Evolutionary conservation across 2,797 vertebrate species (phyloP).

Genomic region (Bradypus variegatus): DNA sequence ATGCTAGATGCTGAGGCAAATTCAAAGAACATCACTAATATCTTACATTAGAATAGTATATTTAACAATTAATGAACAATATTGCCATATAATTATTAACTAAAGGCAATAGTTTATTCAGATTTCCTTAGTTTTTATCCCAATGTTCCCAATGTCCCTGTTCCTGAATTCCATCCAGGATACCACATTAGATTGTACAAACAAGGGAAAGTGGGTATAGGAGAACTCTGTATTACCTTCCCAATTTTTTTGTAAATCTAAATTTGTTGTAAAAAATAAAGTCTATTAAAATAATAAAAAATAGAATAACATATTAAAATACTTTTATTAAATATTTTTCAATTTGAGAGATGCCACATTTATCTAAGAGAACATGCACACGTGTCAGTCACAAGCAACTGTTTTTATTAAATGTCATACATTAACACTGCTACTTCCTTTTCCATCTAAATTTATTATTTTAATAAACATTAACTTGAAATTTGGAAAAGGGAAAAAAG

Average conservation of each 20-base stretch:
- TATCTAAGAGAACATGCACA: background rate
- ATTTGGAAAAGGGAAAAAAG: constrained; percentile 13
- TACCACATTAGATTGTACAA: background rate
- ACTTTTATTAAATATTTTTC: background rate
- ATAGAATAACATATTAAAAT: background rate
- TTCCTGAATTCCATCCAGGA: background rate
- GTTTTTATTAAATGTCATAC: background rate
- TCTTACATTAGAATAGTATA: background rate
- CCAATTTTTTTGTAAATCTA: background rate
- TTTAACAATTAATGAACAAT: background rate
- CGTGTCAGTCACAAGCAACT: background rate
- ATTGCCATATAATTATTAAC: background rate
- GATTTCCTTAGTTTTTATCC: background rate
- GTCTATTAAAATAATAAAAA: background rate
- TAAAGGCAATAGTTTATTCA: background rate
- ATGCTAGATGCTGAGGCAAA: background rate
- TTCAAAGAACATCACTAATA: background rate
- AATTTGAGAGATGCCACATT: background rate
- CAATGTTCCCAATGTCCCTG: background rate
- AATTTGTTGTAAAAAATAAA: background rate
- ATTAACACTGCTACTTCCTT: background rate
- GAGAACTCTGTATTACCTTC: background rate
- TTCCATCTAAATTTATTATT: background rate
- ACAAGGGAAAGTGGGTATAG: background rate
- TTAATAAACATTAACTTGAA: background rate